Percentiles rank a stretch among this genome's conserved stretches.
Conservation (phyloP, 2,888 invertebrate species). For the Colletes collaris region DNA sequence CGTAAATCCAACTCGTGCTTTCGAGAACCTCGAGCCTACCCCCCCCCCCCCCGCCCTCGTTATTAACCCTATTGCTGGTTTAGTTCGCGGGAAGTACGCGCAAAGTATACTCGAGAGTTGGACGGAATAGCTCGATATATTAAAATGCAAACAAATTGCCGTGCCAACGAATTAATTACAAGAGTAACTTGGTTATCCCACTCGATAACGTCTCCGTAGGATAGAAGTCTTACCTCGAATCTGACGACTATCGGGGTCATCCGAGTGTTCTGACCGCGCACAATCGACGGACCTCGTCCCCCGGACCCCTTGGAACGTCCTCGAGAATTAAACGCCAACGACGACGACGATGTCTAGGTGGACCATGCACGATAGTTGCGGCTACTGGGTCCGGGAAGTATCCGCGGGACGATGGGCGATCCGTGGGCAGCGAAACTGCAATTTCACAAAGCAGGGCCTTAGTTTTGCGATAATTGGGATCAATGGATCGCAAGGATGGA, state of each 20-base stretch:
- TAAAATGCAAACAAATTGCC: too few relatives aligned
- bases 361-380: conserved; percentile 16
- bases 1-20: conserved; percentile 26
- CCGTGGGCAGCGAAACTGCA: conserved; percentile 78
- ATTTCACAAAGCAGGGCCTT: conserved; percentile 79
- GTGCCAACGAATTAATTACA: too few relatives aligned
- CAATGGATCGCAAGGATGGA: conserved; percentile 76
- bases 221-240: conserved; percentile 60
- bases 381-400: conserved; percentile 41
- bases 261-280: conserved; percentile 46
- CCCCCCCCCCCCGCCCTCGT: background rate
- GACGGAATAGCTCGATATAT: too few relatives aligned
- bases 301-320: conserved; percentile 19
- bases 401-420: conserved; percentile 70
- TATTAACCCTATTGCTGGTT: background rate
- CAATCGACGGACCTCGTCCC: conserved; percentile 36
- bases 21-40: background rate
- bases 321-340: conserved; percentile 13
- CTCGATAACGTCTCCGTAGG: too few relatives aligned
- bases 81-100: too few relatives aligned
- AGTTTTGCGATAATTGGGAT: conserved; percentile 64
- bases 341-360: conserved; percentile 24
- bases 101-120: too few relatives aligned
- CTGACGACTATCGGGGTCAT: conserved; percentile 45
- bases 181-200: too few relatives aligned